Conservation (phyloP, 2,888 invertebrate genomes). For the Ichneumoninae sp. region DNA sequence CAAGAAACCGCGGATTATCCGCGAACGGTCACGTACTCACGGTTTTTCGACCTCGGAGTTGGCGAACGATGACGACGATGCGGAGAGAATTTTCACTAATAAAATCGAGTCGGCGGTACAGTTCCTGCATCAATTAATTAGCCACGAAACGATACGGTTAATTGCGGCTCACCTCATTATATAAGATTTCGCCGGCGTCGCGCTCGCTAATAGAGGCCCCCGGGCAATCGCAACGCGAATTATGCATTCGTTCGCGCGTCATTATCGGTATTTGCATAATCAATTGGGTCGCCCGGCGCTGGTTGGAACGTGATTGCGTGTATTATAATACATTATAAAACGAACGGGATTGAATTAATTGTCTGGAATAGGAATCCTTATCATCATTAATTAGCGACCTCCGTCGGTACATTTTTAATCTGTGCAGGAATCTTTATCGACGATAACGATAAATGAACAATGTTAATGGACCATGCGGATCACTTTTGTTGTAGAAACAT, state of each 20-base stretch:
- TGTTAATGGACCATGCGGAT: background rate
- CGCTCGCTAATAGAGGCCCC: conserved; percentile 12
- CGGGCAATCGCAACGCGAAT: conserved; percentile 71
- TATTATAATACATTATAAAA: background rate
- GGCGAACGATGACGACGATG: conserved; percentile 40
- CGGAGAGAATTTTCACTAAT: conserved; percentile 65
- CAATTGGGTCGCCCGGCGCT: conserved; percentile 79
- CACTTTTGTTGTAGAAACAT: too few relatives aligned
- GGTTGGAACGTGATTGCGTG: conserved; percentile 78
- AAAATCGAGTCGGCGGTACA: conserved; percentile 68
- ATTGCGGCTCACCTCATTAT: conserved; percentile 76
- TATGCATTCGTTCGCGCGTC: conserved; percentile 77
- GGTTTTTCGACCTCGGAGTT: conserved; percentile 37
- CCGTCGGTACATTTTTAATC: conserved; percentile 18
- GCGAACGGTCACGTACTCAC: conserved; percentile 20
- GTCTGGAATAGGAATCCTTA: conserved; percentile 23
- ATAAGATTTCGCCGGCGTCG: conserved; percentile 72
- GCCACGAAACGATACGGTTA: conserved; percentile 56
- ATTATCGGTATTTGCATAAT: conserved; percentile 81
- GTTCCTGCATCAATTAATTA: conserved; percentile 73
- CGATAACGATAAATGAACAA: background rate
- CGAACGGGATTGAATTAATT: conserved; percentile 29
- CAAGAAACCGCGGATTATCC: conserved; percentile 41
- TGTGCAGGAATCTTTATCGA: background rate
- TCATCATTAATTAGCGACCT: conserved; percentile 32